Conservation (phyloP, 2,113 vertebrate genomes). For the Capreolus pygargus region DNA sequence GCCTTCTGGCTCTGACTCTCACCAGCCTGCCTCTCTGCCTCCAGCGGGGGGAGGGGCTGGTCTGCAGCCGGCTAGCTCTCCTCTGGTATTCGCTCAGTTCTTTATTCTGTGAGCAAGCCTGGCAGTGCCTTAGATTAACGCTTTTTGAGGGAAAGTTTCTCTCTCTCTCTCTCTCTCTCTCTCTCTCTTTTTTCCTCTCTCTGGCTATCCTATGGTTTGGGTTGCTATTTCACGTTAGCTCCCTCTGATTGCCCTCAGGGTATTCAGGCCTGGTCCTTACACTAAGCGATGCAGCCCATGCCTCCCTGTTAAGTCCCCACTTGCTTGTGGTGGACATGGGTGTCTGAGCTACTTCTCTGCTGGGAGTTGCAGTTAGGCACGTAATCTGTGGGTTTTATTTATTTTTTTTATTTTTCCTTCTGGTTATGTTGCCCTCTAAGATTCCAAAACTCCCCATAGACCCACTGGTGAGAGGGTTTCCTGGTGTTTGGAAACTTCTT, state of each 20-base stretch:
- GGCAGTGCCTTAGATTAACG: background rate
- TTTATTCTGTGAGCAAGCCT: background rate
- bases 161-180: no score
- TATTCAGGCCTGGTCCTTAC: background rate
- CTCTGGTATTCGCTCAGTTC: background rate
- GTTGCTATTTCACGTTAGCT: background rate
- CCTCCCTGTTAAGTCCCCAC: background rate
- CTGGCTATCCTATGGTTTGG: background rate
- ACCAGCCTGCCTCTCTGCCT: background rate
- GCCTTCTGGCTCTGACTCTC: rapidly evolving
- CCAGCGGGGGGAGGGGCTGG: rapidly evolving
- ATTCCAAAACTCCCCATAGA: background rate
- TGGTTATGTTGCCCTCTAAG: background rate
- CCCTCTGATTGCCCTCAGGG: background rate
- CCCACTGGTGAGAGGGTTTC: background rate
- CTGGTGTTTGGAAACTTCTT: background rate
- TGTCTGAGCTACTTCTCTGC: background rate
- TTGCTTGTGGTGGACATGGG: background rate
- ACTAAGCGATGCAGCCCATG: background rate
- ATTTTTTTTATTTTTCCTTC: background rate
- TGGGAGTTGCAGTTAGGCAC: background rate
- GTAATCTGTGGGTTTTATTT: background rate
- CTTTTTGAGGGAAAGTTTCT: background rate
- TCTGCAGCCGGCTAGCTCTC: background rate
- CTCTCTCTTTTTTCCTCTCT: background rate